A percentile compares a stretch with the other conserved stretches of the same genome.
phyloP scores from a whole-genome alignment of 2,113 vertebrate genomes.

The Phyllopteryx taeniolatus region DNA sequence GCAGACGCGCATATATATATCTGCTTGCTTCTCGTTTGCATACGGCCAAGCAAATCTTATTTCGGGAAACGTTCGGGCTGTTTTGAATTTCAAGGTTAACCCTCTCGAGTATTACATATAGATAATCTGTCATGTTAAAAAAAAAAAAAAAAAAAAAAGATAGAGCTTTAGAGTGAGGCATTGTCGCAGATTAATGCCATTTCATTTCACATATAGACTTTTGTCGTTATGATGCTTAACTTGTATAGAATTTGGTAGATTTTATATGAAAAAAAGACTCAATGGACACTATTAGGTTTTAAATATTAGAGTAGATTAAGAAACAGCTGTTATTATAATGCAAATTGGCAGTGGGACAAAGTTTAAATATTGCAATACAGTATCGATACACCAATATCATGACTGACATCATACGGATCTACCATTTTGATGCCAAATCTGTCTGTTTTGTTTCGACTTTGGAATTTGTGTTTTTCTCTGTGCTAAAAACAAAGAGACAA shows the following conservation, averaged over 20 bases:
- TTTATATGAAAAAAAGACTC: slow-evolving; percentile 11
- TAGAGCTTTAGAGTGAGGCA: slow-evolving; percentile 35
- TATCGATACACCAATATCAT: not conserved
- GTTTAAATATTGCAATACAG: not conserved
- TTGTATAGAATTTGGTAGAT: slow-evolving; percentile 4
- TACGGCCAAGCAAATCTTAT: slow-evolving; percentile 61
- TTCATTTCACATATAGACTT: slow-evolving; percentile 26
- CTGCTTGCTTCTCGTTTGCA: slow-evolving; percentile 53
- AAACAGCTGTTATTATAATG: not conserved
- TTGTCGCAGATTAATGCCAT: slow-evolving; percentile 43
- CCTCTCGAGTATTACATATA: slow-evolving; percentile 57
- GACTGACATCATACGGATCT: not conserved
- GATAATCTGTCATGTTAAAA: slow-evolving; percentile 61
- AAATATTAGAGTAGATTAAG: not conserved
- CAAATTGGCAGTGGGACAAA: not conserved
- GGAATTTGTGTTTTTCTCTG: not conserved
- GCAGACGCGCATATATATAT: slow-evolving; percentile 69
- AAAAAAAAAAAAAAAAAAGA: slow-evolving; percentile 1
- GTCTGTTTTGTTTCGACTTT: not conserved
- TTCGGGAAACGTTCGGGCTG: slow-evolving; percentile 61
- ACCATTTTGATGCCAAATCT: not conserved
- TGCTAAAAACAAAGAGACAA: too few relatives aligned
- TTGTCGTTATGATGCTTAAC: slow-evolving; percentile 24
- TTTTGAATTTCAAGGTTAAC: slow-evolving; percentile 64
- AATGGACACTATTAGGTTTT: not conserved